Base-by-base conservation (phyloP, 1,140 invertebrate genomes). In the Drosophila subpulchrella region DNA sequence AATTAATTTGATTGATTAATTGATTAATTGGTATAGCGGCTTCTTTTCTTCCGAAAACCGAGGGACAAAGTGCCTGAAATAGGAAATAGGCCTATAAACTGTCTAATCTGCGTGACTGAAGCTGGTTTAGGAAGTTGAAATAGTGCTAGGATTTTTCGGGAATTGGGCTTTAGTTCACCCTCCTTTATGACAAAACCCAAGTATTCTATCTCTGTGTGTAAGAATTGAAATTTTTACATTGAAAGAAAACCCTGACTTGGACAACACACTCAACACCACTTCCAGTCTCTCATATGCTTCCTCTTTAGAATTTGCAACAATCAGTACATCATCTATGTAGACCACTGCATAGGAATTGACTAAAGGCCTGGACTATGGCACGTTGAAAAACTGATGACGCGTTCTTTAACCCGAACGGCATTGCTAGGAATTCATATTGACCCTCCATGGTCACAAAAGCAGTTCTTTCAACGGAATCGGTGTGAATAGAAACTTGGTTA, bases 51-150 rank as follows among this genome's bases (percentile, higher is more conserved):
- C 39, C 11, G 27, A 57, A 13, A 44, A 57, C 17, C 12, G 27
- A 20, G 55, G 41, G 24, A 57, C 54, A 12, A 54, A 57, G 17
- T 42, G n/a, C n/a, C n/a, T 44, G 15, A 58, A 58, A n/a, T 47
- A 47, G 8, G 36, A 47, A 17, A 17, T 47, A 34, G 13, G 0
- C 56, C 41, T 46, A 58, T 20, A 20, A 20, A 20, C 20, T 20
- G 20, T 20, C 55, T 56, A 41, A n/a, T 30, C n/a, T 56, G 54
- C 17, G 24, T 56, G 20, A 56, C 39, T 17, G n/a, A 42, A 12
- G 8, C 24, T 56, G 54, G 39, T 30, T 42, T 56, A 5, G n/a
- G n/a, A n/a, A n/a, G n/a, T n/a, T n/a, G n/a, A n/a, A n/a, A n/a
- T n/a, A n/a, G n/a, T n/a, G n/a, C n/a, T n/a, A n/a, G n/a, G n/a